Conservation (phyloP, 2,113 vertebrate genomes). For the Varanus komodoensis region DNA sequence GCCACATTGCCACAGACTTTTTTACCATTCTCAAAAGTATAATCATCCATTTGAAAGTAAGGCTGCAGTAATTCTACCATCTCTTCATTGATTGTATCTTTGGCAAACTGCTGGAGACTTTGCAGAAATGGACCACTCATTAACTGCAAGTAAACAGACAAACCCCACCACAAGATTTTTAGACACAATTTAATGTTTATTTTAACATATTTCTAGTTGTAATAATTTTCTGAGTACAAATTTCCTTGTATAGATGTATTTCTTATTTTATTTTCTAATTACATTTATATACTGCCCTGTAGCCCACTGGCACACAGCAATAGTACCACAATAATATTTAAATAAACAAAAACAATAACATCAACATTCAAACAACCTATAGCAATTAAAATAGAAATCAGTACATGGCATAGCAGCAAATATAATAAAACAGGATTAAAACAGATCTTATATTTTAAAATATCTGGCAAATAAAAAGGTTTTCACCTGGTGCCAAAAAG, state of each 20-base stretch:
- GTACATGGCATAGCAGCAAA: no score
- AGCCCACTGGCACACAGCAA: no score
- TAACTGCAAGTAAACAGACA: constrained; percentile 74
- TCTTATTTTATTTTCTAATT: no score
- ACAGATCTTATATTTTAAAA: no score
- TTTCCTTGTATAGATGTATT: background rate
- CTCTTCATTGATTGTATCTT: constrained; percentile 83
- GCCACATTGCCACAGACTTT: constrained; percentile 85
- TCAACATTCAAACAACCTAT: no score
- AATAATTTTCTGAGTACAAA: background rate
- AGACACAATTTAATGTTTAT: background rate
- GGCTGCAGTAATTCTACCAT: constrained; percentile 82
- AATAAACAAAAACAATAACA: no score
- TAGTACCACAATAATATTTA: no score
- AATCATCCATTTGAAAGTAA: constrained; percentile 83
- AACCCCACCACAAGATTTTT: background rate
- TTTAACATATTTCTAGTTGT: constrained; percentile 2
- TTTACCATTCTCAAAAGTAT: constrained; percentile 74
- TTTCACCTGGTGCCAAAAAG: no score
- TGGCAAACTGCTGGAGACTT: constrained; percentile 81
- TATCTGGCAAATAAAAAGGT: no score
- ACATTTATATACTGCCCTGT: no score
- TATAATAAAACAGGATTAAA: no score
- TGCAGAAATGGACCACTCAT: constrained; percentile 84
- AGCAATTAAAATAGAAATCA: no score